phyloP scores from a whole-genome alignment of 2,888 invertebrate genomes.

The Amaurobius ferox region DNA sequence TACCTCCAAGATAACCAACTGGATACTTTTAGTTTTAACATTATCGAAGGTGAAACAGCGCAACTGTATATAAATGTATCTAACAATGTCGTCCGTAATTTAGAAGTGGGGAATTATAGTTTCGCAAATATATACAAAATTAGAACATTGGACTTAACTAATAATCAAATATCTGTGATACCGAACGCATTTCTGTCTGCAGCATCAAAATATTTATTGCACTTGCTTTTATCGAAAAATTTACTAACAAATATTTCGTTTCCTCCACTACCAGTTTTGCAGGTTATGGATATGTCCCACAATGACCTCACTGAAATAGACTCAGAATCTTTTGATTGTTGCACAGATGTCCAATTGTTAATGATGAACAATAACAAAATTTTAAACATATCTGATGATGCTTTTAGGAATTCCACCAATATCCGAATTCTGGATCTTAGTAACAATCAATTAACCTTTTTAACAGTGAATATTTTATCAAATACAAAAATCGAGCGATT shows the following conservation, averaged over 20 bases:
- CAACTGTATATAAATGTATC: conserved; percentile 39
- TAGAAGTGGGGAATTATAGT: conserved; percentile 7
- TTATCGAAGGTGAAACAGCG: conserved; percentile 19
- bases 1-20: conserved; percentile 82
- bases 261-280: conserved; percentile 12
- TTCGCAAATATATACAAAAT: background rate
- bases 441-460: conserved; percentile 15
- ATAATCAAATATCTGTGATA: conserved; percentile 37
- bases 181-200: conserved; percentile 7
- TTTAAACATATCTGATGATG: conserved; percentile 1
- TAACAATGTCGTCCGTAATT: conserved; percentile 21
- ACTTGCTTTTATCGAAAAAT: conserved; percentile 38
- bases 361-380: conserved; percentile 36
- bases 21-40: conserved; percentile 28
- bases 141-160: conserved; percentile 34
- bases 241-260: conserved; percentile 19
- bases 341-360: conserved; percentile 31
- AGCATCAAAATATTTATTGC: conserved; percentile 22
- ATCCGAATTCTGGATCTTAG: conserved; percentile 47
- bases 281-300: conserved; percentile 32
- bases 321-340: background rate
- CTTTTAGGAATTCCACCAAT: conserved; percentile 8
- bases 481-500: conserved; percentile 31
- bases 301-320: background rate
- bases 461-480: conserved; percentile 21